A percentile compares a stretch with the other conserved stretches of the same genome.
Conservation (phyloP, 1,140 invertebrate species). For the Vollenhovia emeryi region DNA sequence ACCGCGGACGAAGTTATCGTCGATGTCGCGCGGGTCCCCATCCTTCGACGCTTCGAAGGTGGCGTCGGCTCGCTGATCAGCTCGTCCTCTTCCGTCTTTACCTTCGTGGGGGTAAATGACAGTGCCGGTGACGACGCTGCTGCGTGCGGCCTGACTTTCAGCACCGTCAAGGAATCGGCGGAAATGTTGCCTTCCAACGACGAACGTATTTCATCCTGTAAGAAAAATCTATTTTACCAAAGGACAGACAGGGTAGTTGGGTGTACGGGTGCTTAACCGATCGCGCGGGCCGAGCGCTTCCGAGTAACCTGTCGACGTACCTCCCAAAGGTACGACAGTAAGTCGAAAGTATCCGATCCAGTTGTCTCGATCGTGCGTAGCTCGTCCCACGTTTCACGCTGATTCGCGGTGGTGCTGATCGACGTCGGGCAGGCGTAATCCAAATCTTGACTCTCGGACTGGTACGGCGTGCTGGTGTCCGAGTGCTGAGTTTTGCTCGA, state of each 20-base stretch:
- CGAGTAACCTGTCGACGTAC: constrained; percentile 71
- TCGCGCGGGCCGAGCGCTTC: not conserved
- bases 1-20: constrained; percentile 56
- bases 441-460: constrained; percentile 44
- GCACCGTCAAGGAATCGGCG: constrained; percentile 68
- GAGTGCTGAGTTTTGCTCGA: constrained; percentile 52
- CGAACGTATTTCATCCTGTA: constrained; percentile 78
- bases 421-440: constrained; percentile 36
- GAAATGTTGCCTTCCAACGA: constrained; percentile 72
- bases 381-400: constrained; percentile 73
- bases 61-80: not conserved
- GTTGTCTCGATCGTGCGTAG: constrained; percentile 73
- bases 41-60: constrained; percentile 15
- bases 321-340: constrained; percentile 82
- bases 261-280: not conserved
- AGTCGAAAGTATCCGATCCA: constrained; percentile 78
- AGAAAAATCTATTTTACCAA: constrained; percentile 25
- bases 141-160: constrained; percentile 31
- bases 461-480: constrained; percentile 28
- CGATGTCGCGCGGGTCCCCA: constrained; percentile 38
- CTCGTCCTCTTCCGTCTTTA: constrained; percentile 42
- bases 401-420: constrained; percentile 41
- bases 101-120: constrained; percentile 5
- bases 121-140: not conserved
- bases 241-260: too few relatives aligned